phyloP scores from a whole-genome alignment of 2,113 vertebrate genomes.

The Drymodes brunneopygia region DNA sequence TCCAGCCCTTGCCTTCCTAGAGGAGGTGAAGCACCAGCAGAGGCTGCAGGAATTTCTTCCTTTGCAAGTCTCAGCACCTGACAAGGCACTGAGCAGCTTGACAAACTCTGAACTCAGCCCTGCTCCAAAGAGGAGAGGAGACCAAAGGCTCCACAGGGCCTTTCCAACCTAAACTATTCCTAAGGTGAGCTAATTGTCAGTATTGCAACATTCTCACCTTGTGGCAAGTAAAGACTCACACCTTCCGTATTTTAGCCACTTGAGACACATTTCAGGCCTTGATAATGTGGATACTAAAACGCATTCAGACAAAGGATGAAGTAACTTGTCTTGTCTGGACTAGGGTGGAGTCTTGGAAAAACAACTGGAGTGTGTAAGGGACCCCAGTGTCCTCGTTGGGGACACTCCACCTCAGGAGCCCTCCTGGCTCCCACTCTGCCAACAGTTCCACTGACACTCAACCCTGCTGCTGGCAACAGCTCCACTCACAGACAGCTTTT shows the following conservation, averaged over 20 bases:
- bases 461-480: not conserved
- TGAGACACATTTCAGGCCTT: not conserved
- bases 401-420: rapidly evolving
- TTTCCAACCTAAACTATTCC: not conserved
- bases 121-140: not conserved
- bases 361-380: no score
- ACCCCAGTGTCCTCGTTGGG: rapidly evolving
- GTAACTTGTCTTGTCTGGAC: not conserved
- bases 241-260: not conserved
- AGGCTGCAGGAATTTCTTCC: not conserved
- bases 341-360: not conserved
- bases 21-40: not conserved
- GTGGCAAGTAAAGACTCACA: not conserved
- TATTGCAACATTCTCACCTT: not conserved
- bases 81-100: not conserved
- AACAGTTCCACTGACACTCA: not conserved
- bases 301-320: no score
- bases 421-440: not conserved
- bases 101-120: not conserved
- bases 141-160: not conserved
- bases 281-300: not conserved
- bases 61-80: not conserved
- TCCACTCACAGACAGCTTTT: not conserved
- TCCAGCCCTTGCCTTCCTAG: rapidly evolving
- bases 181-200: not conserved